Evolutionary conservation across 2,797 vertebrate genomes (phyloP).

Genomic region (Esox masquinongy): DNA sequence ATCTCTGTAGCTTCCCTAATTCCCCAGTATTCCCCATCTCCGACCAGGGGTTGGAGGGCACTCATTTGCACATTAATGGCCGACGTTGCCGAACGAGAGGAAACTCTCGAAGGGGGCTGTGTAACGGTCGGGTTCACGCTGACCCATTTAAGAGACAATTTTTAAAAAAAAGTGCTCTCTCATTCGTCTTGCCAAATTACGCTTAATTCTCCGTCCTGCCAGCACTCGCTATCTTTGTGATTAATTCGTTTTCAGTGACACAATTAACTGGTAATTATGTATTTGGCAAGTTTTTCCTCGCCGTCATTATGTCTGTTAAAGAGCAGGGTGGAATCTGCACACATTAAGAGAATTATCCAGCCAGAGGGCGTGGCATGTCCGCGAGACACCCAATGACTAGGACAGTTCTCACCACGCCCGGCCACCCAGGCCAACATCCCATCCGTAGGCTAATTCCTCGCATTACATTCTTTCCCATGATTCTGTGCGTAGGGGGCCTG

Average conservation of each 20-base stretch:
- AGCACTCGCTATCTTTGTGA: slow-evolving; percentile 91
- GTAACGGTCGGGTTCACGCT: slow-evolving; percentile 85
- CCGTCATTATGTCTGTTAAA: slow-evolving; percentile 86
- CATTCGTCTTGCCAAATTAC: slow-evolving; percentile 93
- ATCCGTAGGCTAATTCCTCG: slow-evolving; percentile 65
- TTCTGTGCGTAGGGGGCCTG: slow-evolving; percentile 30
- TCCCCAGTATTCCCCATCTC: slow-evolving; percentile 85
- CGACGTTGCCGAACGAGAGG: slow-evolving; percentile 70
- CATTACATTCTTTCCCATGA: slow-evolving; percentile 70
- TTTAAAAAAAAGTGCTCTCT: slow-evolving; percentile 55
- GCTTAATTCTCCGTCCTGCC: slow-evolving; percentile 88
- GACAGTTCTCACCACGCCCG: slow-evolving; percentile 19
- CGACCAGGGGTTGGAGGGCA: slow-evolving; percentile 87
- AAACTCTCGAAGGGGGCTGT: slow-evolving; percentile 82
- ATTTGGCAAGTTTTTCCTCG: slow-evolving; percentile 85
- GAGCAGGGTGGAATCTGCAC: slow-evolving; percentile 86
- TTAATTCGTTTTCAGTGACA: slow-evolving; percentile 93
- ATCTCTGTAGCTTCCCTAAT: slow-evolving; percentile 87
- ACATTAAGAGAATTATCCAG: slow-evolving; percentile 91
- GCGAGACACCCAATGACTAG: neutral
- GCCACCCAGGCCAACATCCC: slow-evolving; percentile 57
- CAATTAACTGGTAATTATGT: slow-evolving; percentile 97
- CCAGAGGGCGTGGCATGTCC: slow-evolving; percentile 49
- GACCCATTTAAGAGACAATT: slow-evolving; percentile 85
- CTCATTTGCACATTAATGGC: slow-evolving; percentile 98